Evolutionary conservation across 2,113 vertebrate genomes (phyloP).

Genomic region (Noturus placidus): DNA sequence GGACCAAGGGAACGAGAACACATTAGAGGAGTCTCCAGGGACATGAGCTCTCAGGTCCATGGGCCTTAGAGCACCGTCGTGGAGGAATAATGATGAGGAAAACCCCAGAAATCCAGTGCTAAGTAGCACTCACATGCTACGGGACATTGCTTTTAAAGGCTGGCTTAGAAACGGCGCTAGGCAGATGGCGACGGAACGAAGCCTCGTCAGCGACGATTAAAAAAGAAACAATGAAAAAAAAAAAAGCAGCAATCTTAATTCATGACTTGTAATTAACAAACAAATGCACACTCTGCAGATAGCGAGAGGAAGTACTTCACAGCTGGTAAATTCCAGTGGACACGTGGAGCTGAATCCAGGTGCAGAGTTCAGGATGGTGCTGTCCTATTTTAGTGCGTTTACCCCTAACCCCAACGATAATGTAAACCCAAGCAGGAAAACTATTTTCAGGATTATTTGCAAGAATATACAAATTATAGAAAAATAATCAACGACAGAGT

Average conservation of each 20-base stretch:
- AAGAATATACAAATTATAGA: too few relatives aligned
- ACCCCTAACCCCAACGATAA: not conserved
- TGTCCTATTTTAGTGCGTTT: not conserved
- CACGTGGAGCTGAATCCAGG: not conserved
- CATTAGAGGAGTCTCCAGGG: conserved; percentile 64
- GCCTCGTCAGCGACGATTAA: conserved; percentile 10
- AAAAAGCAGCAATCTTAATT: not conserved
- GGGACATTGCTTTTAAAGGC: conserved; percentile 48
- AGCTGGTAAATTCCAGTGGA: conserved; percentile 12
- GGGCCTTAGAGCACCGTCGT: conserved; percentile 61
- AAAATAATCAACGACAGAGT: too few relatives aligned
- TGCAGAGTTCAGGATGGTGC: not conserved
- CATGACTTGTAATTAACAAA: conserved; percentile 42
- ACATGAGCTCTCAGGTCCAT: conserved; percentile 57
- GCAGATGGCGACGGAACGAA: conserved; percentile 32
- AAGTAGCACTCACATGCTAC: conserved; percentile 53
- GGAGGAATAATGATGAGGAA: conserved; percentile 65
- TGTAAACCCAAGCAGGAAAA: not conserved
- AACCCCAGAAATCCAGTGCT: conserved; percentile 57
- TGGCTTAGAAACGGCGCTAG: conserved; percentile 27
- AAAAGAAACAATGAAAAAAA: not conserved
- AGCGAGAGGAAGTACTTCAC: not conserved
- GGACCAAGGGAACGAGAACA: conserved; percentile 66
- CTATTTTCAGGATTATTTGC: not conserved
- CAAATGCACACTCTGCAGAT: conserved; percentile 23